A percentile compares a stretch with the other conserved stretches of the same genome.
These are phyloP conservation scores for Hassar affinis DNA, from an alignment of 2,113 vertebrate species.

Conservation along the genomic window DNA sequence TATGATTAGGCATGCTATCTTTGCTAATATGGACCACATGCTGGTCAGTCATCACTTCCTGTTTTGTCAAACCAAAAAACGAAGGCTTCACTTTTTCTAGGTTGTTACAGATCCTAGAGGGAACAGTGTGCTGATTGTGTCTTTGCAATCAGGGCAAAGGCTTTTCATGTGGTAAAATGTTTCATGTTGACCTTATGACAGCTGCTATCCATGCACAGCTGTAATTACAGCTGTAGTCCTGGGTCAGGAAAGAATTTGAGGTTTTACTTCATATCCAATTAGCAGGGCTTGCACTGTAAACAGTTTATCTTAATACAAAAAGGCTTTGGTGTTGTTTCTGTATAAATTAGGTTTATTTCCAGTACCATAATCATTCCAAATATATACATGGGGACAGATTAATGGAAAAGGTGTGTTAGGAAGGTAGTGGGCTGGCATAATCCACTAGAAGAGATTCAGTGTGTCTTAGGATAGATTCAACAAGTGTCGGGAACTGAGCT, in stretches of 20 bases:
- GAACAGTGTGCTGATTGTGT: conserved; percentile 14
- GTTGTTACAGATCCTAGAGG: conserved; percentile 25
- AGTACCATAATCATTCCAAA: conserved; percentile 37
- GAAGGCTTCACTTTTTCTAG: conserved; percentile 48
- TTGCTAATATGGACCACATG: conserved; percentile 62
- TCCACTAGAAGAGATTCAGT: too few species aligned
- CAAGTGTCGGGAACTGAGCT: too few species aligned
- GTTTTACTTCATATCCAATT: conserved; percentile 66
- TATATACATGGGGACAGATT: not conserved
- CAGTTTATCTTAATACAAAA: conserved; percentile 59
- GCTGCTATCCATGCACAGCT: conserved; percentile 64
- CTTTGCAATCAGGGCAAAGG: conserved; percentile 11
- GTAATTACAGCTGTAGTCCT: conserved; percentile 66
- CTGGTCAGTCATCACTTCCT: conserved; percentile 68
- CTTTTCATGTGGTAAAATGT: conserved; percentile 53
- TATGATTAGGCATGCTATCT: not conserved
- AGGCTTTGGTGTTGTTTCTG: conserved; percentile 31
- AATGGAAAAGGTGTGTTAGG: too few species aligned
- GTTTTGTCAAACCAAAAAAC: conserved; percentile 58
- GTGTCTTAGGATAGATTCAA: too few species aligned
- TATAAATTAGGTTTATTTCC: conserved; percentile 46
- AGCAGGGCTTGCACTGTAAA: conserved; percentile 60
- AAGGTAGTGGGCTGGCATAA: too few species aligned
- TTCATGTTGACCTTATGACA: conserved; percentile 57
- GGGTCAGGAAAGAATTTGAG: conserved; percentile 52